phyloP scores from a whole-genome alignment of 2,888 invertebrate species.

The Galerucella pusilla region DNA sequence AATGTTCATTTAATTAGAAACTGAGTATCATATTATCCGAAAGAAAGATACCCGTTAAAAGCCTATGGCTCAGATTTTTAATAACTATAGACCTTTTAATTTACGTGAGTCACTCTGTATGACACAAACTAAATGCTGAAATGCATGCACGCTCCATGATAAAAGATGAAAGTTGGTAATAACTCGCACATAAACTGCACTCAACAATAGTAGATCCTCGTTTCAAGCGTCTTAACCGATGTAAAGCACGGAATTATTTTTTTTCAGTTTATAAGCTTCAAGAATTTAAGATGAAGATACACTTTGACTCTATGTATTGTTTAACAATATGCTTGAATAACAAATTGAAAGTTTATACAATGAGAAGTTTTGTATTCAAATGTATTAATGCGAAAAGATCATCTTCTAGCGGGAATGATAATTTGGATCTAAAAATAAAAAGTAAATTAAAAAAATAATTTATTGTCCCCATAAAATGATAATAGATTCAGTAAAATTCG shows the following conservation, averaged over 20 bases:
- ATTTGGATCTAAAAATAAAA: no score
- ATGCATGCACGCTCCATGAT: slow-evolving; percentile 45
- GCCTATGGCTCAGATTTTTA: no score
- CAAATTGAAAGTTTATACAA: slow-evolving; percentile 48
- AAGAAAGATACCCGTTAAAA: no score
- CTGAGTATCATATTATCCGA: no score
- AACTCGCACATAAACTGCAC: slow-evolving; percentile 49
- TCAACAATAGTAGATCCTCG: slow-evolving; percentile 51
- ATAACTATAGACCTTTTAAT: neutral
- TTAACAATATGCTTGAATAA: slow-evolving; percentile 58
- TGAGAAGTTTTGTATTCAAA: neutral
- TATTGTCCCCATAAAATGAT: no score
- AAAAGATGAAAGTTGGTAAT: slow-evolving; percentile 51
- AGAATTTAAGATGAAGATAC: slow-evolving; percentile 62
- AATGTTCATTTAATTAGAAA: no score
- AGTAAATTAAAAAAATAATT: no score
- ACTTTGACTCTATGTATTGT: slow-evolving; percentile 59
- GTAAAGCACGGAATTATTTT: slow-evolving; percentile 57
- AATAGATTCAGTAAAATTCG: no score
- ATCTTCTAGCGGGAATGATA: no score
- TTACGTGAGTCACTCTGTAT: slow-evolving; percentile 29
- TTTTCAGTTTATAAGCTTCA: slow-evolving; percentile 50
- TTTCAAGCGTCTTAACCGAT: slow-evolving; percentile 53
- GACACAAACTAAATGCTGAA: slow-evolving; percentile 44
- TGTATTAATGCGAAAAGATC: no score